Conservation (phyloP, 2,113 vertebrate species). For the Bathybates hornii region DNA sequence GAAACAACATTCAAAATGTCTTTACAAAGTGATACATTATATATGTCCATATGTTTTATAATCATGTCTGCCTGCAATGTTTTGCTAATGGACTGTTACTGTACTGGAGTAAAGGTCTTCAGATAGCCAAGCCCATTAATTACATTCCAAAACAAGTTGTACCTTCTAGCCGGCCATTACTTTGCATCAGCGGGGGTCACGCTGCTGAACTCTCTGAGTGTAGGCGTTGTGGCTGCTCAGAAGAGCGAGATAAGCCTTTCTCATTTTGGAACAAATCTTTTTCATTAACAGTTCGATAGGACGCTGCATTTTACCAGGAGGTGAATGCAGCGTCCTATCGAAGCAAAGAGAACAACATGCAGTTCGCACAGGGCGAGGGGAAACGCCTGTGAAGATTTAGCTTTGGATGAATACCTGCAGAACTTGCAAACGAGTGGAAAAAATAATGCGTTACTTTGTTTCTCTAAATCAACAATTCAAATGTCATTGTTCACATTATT, state of each 20-base stretch:
- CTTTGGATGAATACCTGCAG: neutral
- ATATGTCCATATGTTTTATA: neutral
- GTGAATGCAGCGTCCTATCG: neutral
- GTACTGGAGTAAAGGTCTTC: neutral
- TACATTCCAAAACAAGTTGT: neutral
- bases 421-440: neutral
- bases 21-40: neutral
- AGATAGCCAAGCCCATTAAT: neutral
- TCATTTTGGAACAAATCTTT: neutral
- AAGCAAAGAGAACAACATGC: neutral
- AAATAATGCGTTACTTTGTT: neutral
- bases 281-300: neutral
- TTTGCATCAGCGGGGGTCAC: neutral
- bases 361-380: accelerated
- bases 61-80: neutral
- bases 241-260: neutral
- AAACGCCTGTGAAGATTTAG: neutral
- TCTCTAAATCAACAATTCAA: neutral
- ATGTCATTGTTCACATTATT: neutral
- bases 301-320: neutral
- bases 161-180: neutral
- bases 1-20: neutral
- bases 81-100: neutral
- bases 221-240: neutral
- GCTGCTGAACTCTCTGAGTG: neutral